Evolutionary conservation across 1,140 invertebrate species (phyloP), one percentile per base, ranked within the genome.

Genomic region (Drosophila burlai): DNA sequence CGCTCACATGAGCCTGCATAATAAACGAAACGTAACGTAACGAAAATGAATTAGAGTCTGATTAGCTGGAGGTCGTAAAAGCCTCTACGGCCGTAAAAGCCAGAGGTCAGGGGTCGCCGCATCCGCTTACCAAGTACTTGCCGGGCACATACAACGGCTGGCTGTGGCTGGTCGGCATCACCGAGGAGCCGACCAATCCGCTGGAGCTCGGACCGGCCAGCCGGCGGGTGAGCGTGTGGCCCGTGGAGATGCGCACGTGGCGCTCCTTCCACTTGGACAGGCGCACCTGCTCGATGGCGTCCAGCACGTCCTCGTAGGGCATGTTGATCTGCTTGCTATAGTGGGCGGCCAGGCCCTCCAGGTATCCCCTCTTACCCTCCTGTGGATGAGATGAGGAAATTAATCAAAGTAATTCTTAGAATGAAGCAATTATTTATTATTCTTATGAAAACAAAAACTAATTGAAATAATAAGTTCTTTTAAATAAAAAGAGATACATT

Each of bases 291-390:
- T 93, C 92, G 43, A 93, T 93, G 69, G 92, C 90, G 80, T 97
- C 96, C 78, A 98, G 93, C 42, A 98, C 97, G 93, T 98, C 97
- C 62, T 96, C 96, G 92, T 98, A 97, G 93, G 97, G 97, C 49
- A 97, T 98, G 89, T 95, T 97, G 93, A 98, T 96, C 80, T 97
- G 95, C 86, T 97, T 97, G 45, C 97, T 97, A 92, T 98, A 98
- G 76, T 97, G 94, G n/a, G 97, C 97, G 18, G 97, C 97, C 57
- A 98, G 93, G 26, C 97, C 97, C 93, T 98, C 97, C 81, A 98
- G 94, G 92, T 98, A 97, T 31, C 97, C 97, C 73, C 97, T 94
- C 81, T 97, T 96, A n/a, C 97, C 97, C 91, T 97, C 97, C 97
- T 98, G 95, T 13, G 29, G 18, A 29, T 3, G 16, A 29, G 24